Percentiles rank a stretch among this genome's conserved stretches.
These are phyloP conservation scores for Bovichtus diacanthus DNA, from an alignment of 2,797 vertebrate species.

Conservation along the genomic window DNA sequence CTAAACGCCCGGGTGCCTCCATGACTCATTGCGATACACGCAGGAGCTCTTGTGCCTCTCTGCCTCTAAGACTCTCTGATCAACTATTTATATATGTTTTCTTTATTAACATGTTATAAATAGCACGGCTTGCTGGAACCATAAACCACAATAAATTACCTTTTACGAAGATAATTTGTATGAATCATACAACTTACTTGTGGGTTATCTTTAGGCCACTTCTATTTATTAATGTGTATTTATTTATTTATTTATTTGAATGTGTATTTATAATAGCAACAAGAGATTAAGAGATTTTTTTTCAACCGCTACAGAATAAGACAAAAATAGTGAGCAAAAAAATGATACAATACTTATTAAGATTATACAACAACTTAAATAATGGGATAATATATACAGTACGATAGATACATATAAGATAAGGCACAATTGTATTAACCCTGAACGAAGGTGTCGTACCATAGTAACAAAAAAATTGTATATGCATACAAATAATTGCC, in stretches of 20 bases:
- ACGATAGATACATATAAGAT: not conserved
- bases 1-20: not conserved
- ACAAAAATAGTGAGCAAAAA: no score
- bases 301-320: no score
- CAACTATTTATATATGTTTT: not conserved
- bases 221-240: no score
- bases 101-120: not conserved
- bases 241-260: no score
- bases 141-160: not conserved
- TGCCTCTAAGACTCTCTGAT: constrained; percentile 17
- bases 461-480: no score
- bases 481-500: no score
- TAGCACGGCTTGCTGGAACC: not conserved
- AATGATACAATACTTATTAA: no score
- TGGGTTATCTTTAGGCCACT: no score
- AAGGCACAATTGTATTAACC: not conserved
- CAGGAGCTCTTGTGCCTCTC: not conserved
- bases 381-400: no score
- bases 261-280: not conserved
- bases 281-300: not conserved
- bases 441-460: no score
- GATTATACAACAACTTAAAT: no score
- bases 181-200: not conserved
- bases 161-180: not conserved
- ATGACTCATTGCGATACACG: constrained; percentile 36